phyloP scores from a whole-genome alignment of 1,140 invertebrate species.

The Caerostris darwini region DNA sequence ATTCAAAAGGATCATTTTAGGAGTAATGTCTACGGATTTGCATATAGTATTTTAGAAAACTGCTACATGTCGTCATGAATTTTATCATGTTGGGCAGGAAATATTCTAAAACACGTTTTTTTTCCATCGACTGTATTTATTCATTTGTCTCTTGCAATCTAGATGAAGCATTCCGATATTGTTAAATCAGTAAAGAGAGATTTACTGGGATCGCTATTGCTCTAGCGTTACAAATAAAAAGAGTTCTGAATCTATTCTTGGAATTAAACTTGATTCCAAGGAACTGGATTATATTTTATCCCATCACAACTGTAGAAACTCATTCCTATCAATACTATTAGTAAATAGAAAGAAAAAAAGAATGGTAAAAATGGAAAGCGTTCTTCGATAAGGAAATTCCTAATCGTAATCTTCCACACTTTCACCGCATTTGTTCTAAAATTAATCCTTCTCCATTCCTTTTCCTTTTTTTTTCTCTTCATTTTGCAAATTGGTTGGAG shows the following conservation, averaged over 20 bases:
- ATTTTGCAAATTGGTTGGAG: conserved; percentile 18
- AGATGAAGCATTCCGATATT: no score
- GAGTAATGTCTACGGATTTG: no score
- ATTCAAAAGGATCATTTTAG: no score
- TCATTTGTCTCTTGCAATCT: no score
- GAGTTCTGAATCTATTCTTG: background rate
- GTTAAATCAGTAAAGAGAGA: no score
- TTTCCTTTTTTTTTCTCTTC: background rate
- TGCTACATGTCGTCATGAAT: no score
- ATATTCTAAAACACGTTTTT: no score
- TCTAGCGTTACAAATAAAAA: background rate
- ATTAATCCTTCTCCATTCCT: conserved; percentile 7
- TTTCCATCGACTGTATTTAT: no score
- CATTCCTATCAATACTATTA: background rate
- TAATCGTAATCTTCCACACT: background rate
- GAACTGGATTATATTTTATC: background rate
- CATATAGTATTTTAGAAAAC: no score
- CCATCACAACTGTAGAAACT: conserved; percentile 5
- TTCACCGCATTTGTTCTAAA: background rate
- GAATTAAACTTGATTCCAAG: background rate
- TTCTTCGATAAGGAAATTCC: background rate
- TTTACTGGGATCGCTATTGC: no score
- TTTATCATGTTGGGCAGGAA: no score
- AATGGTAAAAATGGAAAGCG: background rate
- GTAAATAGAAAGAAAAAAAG: background rate